Evolutionary conservation across 2,797 vertebrate species (phyloP).

Genomic region (Valencia hispanica): DNA sequence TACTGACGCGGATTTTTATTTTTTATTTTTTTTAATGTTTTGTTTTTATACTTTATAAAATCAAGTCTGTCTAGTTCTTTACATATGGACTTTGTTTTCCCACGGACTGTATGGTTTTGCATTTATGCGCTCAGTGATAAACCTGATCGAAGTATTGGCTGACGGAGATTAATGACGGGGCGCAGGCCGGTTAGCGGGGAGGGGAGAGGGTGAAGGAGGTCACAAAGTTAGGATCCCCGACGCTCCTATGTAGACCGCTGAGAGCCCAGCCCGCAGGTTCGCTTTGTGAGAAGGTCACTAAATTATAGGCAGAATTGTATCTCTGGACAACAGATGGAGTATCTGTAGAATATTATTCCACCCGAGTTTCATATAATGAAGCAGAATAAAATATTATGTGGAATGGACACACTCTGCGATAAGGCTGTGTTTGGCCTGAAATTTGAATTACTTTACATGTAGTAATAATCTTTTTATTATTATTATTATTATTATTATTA

Average conservation of each 20-base stretch:
- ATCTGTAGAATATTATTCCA: background rate
- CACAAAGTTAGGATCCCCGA: slow-evolving; percentile 78
- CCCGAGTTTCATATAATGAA: background rate
- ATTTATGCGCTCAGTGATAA: slow-evolving; percentile 83
- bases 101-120: slow-evolving; percentile 79
- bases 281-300: slow-evolving; percentile 31
- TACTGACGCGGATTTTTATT: background rate
- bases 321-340: background rate
- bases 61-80: slow-evolving; percentile 42
- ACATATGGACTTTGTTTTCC: slow-evolving; percentile 77
- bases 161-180: slow-evolving; percentile 86
- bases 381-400: background rate
- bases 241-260: slow-evolving; percentile 27
- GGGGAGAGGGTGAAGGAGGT: slow-evolving; percentile 65
- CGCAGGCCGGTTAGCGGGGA: slow-evolving; percentile 44
- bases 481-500: no score
- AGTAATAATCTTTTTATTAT: background rate
- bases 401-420: no score
- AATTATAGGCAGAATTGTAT: background rate
- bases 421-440: background rate
- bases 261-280: slow-evolving; percentile 3
- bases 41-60: slow-evolving; percentile 11
- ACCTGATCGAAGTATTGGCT: slow-evolving; percentile 84
- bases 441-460: background rate
- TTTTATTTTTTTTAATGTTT: background rate